Conservation (phyloP, 2,797 vertebrate species). For the Spheniscus humboldti region DNA sequence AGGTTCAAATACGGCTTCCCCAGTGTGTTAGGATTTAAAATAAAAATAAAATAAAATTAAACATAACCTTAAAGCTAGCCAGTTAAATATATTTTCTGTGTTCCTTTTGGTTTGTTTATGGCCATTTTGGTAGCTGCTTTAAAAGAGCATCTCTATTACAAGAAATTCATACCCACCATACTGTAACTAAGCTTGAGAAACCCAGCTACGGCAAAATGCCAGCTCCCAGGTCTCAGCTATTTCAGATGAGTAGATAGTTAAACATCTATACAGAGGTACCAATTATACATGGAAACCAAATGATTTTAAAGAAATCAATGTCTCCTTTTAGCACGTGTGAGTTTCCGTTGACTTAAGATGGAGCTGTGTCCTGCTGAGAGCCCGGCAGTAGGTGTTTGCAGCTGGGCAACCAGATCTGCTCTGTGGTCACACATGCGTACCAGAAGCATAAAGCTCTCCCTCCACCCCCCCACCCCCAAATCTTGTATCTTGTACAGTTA, state of each 20-base stretch:
- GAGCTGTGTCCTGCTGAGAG: not conserved
- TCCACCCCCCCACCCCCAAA: too few species aligned
- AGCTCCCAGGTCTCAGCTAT: not conserved
- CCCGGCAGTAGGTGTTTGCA: not conserved
- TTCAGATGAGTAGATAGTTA: not conserved
- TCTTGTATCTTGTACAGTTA: not conserved
- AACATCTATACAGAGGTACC: not conserved
- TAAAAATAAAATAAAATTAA: not conserved
- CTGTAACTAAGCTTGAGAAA: not conserved
- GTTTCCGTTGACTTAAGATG: not conserved
- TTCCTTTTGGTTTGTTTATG: not conserved
- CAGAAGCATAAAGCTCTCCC: not conserved
- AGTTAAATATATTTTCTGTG: not conserved
- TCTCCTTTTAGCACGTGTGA: not conserved
- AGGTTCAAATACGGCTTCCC: not conserved
- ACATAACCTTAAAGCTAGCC: not conserved
- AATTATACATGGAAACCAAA: not conserved
- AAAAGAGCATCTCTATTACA: not conserved
- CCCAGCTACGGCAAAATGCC: not conserved
- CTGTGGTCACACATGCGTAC: rapidly evolving
- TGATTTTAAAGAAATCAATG: not conserved
- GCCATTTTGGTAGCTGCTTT: not conserved
- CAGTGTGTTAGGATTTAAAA: not conserved
- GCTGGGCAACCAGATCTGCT: not conserved
- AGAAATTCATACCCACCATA: not conserved